Evolutionary conservation across 2,888 invertebrate species (phyloP), one percentile per base, ranked within the genome.

Genomic region (Eristalis tenax): DNA sequence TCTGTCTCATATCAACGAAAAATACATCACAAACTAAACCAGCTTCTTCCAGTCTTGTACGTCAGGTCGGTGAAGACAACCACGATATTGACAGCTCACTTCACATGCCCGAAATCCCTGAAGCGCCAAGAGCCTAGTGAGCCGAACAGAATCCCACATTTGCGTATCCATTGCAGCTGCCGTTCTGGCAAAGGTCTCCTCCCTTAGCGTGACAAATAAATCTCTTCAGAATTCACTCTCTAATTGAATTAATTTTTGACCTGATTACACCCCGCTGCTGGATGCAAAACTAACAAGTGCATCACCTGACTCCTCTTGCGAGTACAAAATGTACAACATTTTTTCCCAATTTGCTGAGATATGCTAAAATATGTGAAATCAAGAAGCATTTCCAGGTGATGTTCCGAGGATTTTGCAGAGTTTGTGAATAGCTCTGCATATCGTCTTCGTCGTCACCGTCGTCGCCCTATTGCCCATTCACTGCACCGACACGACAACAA

Each of bases 361-460:
- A 82, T 82, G 82, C 69, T 68, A 77, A 77, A 65, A 82, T 69
- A 82, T 78, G 78, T 86, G 86, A 61, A 64, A 86, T 82, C 50
- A 65, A 83, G 69, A 65, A 61, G 6, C 77, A 59, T 74, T 80
- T 84, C 15, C 57, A 82, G 77, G 70, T 78, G 82, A 65, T 82
- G 70, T 65, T 78, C 64, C 50, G 77, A 86, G 77, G 81, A 77
- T 71, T 81, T 70, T 38, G 15, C 71, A 23, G 70, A 76, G 71
- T 63, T 76, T 82, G 77, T 73, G 65, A 85, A 66, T 50, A 50
- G 18, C 18, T 50, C 18, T 50, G 8, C 50, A 50, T 18, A 50
- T 18, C 50, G 50, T 50, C 43, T 15, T 15, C 32, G 40, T 40
- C 43, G n/a, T 4, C 32, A 56, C 50, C 59, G 18, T 50, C 40